Base-by-base conservation (phyloP, 2,888 invertebrate genomes). In the Mystacides longicornis region DNA sequence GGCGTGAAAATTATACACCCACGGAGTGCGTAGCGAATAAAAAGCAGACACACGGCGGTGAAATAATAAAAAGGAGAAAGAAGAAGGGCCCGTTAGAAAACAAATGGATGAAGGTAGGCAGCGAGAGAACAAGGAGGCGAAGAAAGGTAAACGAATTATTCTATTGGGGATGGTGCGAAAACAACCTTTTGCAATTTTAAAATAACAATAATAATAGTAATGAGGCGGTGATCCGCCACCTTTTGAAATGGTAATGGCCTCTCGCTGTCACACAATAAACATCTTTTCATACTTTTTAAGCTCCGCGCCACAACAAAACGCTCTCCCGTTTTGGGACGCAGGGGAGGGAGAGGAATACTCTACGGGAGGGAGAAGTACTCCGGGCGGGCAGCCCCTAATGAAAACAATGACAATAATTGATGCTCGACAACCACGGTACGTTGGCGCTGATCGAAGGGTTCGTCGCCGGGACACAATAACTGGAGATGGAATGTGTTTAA, bases 321-420 rank as follows among this genome's bases (percentile, higher is more conserved):
- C 16, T 37, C 3, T 37, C 16, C 37, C 3, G 37, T 37, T 37
- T 14, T 3, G 37, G 37, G 14, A 14, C 14, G 14, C 37, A 7
- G 14, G 37, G 7, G 16, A 58, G n/a, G n/a, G n/a, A 56, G 27
- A 56, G 60, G 58, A 56, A 58, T 60, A 61, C 60, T 47, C 31
- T 18, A 19, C 27, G 45, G 54, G 45, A 57, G 51, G 49, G 43
- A 31, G 37, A 52, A 16, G 27, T 43, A 31, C 47, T 16, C n/a
- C n/a, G n/a, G n/a, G n/a, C 2, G 31, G 19, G 23, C 11, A 31
- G 27, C 53, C 16, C 55, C 37, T 51, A 52, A 49, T 49, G 58
- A 61, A 61, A 61, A 61, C 61, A 61, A 61, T 59, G 61, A 61
- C 59, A n/a, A n/a, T n/a, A 60, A 61, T 61, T 61, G 61, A 61